Evolutionary conservation across 2,888 invertebrate species (phyloP).

Genomic region (Trichopria drosophilae): DNA sequence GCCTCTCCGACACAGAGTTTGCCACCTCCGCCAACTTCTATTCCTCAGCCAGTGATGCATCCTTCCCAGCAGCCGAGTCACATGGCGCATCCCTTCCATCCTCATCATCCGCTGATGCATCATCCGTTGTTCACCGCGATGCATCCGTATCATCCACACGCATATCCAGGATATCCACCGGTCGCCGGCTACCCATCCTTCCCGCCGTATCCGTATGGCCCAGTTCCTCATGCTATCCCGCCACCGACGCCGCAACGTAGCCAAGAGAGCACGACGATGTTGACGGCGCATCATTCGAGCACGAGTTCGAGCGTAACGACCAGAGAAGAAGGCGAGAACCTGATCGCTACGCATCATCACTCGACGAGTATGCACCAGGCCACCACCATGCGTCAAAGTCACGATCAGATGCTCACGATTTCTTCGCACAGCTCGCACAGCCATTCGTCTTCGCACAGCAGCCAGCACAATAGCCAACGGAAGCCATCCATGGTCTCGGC

Average conservation of each 20-base stretch:
- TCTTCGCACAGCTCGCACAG: slow-evolving; percentile 56
- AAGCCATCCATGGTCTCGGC: slow-evolving; percentile 33
- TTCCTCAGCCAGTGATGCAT: slow-evolving; percentile 73
- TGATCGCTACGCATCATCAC: slow-evolving; percentile 68
- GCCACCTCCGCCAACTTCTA: slow-evolving; percentile 66
- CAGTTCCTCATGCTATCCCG: slow-evolving; percentile 73
- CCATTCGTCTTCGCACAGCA: slow-evolving; percentile 28
- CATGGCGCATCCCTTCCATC: slow-evolving; percentile 71
- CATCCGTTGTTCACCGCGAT: slow-evolving; percentile 69
- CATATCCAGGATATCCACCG: slow-evolving; percentile 58
- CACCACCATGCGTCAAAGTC: slow-evolving; percentile 63
- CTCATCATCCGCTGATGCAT: slow-evolving; percentile 73
- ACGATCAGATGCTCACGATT: slow-evolving; percentile 69
- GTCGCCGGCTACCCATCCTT: slow-evolving; percentile 55
- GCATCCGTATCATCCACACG: slow-evolving; percentile 71
- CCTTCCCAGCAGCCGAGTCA: slow-evolving; percentile 74
- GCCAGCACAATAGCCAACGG: slow-evolving; percentile 37
- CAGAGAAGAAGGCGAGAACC: slow-evolving; percentile 62
- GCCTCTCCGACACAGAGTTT: slow-evolving; percentile 57
- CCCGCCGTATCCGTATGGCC: slow-evolving; percentile 71
- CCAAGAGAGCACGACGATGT: slow-evolving; percentile 69
- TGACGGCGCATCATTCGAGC: slow-evolving; percentile 71
- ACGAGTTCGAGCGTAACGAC: slow-evolving; percentile 69
- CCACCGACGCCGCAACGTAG: slow-evolving; percentile 61
- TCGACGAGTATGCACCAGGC: slow-evolving; percentile 62